Evolutionary conservation across 2,113 vertebrate species (phyloP), one percentile per base, ranked within the genome.

Genomic region (Parus major): DNA sequence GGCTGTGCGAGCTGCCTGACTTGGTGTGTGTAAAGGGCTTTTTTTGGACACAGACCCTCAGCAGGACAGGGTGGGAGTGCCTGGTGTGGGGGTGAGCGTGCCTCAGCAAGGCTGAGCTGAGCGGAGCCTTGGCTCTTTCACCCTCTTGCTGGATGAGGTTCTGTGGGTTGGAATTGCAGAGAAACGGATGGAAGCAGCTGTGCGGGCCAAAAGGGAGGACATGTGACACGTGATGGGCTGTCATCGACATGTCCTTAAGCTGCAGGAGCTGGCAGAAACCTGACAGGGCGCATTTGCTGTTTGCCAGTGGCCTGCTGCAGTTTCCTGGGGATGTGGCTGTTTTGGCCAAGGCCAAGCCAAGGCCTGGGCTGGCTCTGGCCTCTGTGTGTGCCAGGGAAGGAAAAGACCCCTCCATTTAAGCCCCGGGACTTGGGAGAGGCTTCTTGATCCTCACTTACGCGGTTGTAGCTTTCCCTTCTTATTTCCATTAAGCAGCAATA

Each of bases 401-500:
- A 46, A 42, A 57, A 79, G 6, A 0, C 10, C 31, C 14, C 3
- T 35, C 47, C 3, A 0, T 75, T 84, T 79, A 75, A 97, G 27
- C 25, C 42, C 46, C 50, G 11, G 1, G 35, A 35, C 81, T 49
- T 90, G 78, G 29, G 71, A 89, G 82, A 72, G 50, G 59, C 29
- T 88, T 77, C 91, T 55, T 82, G 73, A 89, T 72, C 93, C 2
- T 0, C 0, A 1, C 57, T 82, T 72, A 41, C 0, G 4, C 0
- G 0, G 28, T 68, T 89, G 89, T 94, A 95, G 84, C 78, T 95
- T 90, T 61, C 12, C 61, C 78, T 89, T 59, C 73, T 89, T 87
- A 95, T 33, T 93, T 72, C 65, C 82, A 3, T 35, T 85, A 82
- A 95, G 87, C 50, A 85, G 46, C 82, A 85, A 11, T 82, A 92